A percentile compares a stretch with the other conserved stretches of the same genome.
Conservation (phyloP, 1,140 invertebrate genomes). For the Calosoma granatense region DNA sequence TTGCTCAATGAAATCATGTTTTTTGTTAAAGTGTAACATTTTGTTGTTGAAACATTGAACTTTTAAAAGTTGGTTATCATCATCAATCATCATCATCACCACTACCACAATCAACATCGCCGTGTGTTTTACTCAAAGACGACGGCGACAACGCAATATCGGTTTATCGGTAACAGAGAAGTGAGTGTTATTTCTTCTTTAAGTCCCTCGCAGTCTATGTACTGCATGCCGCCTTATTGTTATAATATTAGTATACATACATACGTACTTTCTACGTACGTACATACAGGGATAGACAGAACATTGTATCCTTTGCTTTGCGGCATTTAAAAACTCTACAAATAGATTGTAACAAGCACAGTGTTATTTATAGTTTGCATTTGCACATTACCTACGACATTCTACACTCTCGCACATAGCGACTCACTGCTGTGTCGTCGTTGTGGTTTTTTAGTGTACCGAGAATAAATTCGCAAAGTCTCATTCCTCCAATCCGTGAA, state of each 20-base stretch:
- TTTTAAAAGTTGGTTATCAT: no score
- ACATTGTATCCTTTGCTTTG: neutral
- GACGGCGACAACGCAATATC: no score
- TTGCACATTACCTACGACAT: conserved; percentile 18
- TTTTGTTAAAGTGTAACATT: conserved; percentile 9
- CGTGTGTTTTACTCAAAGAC: no score
- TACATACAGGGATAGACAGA: no score
- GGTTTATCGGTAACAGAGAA: neutral
- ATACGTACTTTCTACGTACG: no score
- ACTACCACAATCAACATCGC: no score
- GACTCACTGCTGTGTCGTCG: neutral
- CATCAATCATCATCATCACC: no score
- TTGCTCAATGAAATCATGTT: conserved; percentile 2
- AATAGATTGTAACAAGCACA: conserved; percentile 7
- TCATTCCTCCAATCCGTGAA: neutral
- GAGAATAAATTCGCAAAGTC: conserved; percentile 1
- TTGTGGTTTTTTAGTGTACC: neutral
- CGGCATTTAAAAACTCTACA: conserved; percentile 2
- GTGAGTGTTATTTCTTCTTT: neutral
- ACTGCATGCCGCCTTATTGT: no score
- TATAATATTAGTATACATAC: no score
- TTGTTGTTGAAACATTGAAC: no score
- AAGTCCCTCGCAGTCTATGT: neutral
- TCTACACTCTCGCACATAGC: no score
- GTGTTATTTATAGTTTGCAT: conserved; percentile 25